phyloP scores from a whole-genome alignment of 2,888 invertebrate genomes.

The Epsilonema sp. region DNA sequence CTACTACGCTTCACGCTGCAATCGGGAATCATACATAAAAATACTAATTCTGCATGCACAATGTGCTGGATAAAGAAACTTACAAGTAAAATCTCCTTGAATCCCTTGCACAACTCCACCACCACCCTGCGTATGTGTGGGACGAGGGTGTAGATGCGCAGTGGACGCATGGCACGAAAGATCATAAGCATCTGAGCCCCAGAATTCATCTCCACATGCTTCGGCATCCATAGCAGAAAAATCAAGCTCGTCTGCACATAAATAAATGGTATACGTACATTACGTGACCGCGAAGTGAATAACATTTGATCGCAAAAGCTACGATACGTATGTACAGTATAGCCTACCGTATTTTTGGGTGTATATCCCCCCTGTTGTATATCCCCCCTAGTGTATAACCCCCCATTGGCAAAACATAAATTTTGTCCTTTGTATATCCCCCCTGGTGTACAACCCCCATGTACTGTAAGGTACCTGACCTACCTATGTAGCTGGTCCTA shows the following conservation, averaged over 20 bases:
- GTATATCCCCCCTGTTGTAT: too few relatives aligned
- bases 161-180: conserved; percentile 75
- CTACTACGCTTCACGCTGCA: too few relatives aligned
- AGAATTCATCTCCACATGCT: conserved; percentile 69
- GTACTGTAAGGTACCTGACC: too few relatives aligned
- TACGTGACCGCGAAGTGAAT: too few relatives aligned
- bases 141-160: conserved; percentile 86
- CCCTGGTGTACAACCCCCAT: too few relatives aligned
- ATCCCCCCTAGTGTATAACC: too few relatives aligned
- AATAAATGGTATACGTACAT: background rate
- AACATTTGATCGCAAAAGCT: background rate
- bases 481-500: too few relatives aligned
- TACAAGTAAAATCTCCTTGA: conserved; percentile 92
- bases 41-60: too few relatives aligned
- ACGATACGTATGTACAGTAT: background rate
- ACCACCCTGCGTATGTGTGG: conserved; percentile 99
- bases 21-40: too few relatives aligned
- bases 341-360: too few relatives aligned
- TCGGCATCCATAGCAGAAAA: conserved; percentile 89
- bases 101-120: conserved; percentile 87
- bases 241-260: conserved; percentile 60
- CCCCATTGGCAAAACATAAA: too few relatives aligned
- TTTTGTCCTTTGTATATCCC: too few relatives aligned
- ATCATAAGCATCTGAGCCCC: conserved; percentile 87
- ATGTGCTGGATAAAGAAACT: conserved; percentile 18